These are phyloP conservation scores for Eristalis arbustorum DNA, from an alignment of 2,888 invertebrate species.

Conservation along the genomic window DNA sequence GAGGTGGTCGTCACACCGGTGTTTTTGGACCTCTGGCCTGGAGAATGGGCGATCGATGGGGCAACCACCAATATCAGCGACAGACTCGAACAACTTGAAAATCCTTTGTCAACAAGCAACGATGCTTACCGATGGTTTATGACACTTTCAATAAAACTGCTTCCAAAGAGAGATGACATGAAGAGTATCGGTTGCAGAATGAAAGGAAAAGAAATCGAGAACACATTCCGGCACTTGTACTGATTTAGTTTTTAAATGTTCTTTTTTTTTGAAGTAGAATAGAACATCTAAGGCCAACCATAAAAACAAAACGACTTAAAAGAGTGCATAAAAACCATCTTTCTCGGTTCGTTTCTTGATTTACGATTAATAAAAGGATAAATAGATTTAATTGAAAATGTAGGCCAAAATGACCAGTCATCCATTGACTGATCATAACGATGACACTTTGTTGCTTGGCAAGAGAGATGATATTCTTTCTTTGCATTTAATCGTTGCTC, in stretches of 20 bases:
- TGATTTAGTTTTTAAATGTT: not conserved
- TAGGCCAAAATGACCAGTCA: not conserved
- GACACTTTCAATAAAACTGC: too few species aligned
- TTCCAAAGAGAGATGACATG: too few species aligned
- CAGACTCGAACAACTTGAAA: too few species aligned
- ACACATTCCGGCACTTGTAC: too few species aligned
- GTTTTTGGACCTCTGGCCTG: too few species aligned
- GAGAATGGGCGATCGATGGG: too few species aligned
- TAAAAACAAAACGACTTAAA: not conserved
- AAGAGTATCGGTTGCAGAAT: not conserved
- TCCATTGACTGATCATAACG: not conserved
- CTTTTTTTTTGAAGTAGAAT: not conserved
- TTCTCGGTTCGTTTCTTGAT: not conserved
- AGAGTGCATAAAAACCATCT: not conserved
- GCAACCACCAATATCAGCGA: too few species aligned
- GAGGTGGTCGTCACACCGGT: too few species aligned
- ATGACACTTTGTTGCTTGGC: not conserved
- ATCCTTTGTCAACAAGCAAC: too few species aligned
- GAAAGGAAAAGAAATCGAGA: not conserved
- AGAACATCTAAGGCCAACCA: not conserved
- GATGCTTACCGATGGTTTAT: too few species aligned
- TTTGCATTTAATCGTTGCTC: not conserved
- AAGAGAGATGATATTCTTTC: not conserved
- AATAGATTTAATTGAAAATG: not conserved
- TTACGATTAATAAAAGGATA: not conserved